A percentile compares a stretch with the other conserved stretches of the same genome.
These are phyloP conservation scores for Catonia carolina DNA, from an alignment of 2,888 invertebrate species.

Conservation along the genomic window DNA sequence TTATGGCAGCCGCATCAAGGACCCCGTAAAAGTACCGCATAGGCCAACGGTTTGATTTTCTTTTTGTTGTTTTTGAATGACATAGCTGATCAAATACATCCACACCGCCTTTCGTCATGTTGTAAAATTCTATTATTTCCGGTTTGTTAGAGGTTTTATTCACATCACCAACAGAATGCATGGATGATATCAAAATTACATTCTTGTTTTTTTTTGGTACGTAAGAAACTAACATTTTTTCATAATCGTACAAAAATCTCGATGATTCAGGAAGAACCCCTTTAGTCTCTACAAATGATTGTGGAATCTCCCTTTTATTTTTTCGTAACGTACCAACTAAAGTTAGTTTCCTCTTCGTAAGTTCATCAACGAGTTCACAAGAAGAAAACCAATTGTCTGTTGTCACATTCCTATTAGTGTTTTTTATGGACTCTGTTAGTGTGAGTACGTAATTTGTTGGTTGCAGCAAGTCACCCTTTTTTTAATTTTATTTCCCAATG, in stretches of 20 bases:
- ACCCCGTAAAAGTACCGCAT: slow-evolving; percentile 33
- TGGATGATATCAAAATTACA: slow-evolving; percentile 35
- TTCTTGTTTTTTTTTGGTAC: slow-evolving; percentile 32
- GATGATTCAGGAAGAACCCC: background rate
- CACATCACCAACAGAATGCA: slow-evolving; percentile 32
- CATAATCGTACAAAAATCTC: slow-evolving; percentile 28
- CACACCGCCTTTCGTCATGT: slow-evolving; percentile 35
- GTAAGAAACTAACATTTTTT: slow-evolving; percentile 35
- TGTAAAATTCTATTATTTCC: slow-evolving; percentile 34
- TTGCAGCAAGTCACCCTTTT: background rate
- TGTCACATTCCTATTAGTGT: background rate
- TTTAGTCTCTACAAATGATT: background rate
- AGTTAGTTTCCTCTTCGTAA: background rate
- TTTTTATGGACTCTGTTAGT: background rate
- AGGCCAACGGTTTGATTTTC: slow-evolving; percentile 34
- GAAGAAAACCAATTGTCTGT: background rate
- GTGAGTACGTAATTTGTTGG: background rate
- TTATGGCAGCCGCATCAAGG: slow-evolving; percentile 34
- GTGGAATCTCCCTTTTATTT: slow-evolving; percentile 10
- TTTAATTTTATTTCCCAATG: background rate
- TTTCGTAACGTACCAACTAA: background rate
- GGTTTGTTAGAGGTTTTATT: slow-evolving; percentile 33
- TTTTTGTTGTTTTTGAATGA: slow-evolving; percentile 29
- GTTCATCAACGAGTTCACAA: background rate
- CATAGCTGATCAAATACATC: slow-evolving; percentile 34